These are phyloP conservation scores for Cantharis lateralis DNA, from an alignment of 2,888 invertebrate genomes.

Conservation along the genomic window DNA sequence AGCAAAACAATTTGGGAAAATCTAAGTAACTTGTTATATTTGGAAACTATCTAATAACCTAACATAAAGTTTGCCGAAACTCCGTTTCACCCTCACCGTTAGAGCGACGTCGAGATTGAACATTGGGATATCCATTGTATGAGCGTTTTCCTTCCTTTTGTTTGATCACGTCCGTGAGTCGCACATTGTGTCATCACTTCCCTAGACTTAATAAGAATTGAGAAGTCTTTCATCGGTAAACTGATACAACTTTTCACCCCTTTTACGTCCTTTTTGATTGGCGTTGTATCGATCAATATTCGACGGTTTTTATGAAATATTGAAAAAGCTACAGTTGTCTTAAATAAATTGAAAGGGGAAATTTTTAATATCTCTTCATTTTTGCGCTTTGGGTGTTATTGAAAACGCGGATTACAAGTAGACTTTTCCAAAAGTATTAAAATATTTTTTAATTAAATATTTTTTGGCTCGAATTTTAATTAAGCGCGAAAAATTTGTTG, in stretches of 20 bases:
- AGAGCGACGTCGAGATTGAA: background rate
- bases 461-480: background rate
- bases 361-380: conserved; percentile 2
- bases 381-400: background rate
- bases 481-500: background rate
- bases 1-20: background rate
- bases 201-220: conserved; percentile 21
- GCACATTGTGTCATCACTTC: conserved; percentile 24
- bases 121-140: conserved; percentile 7
- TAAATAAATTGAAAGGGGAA: background rate
- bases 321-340: background rate
- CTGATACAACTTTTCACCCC: conserved; percentile 29
- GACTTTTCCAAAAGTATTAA: background rate
- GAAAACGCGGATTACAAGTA: background rate
- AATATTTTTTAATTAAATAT: background rate
- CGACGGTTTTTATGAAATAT: background rate
- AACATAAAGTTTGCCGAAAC: conserved; percentile 1
- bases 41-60: background rate
- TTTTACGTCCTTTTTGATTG: conserved; percentile 26
- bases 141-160: conserved; percentile 10
- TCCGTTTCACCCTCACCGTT: background rate
- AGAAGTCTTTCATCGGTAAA: conserved; percentile 23
- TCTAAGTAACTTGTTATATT: background rate
- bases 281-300: background rate
- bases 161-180: conserved; percentile 24